Percentiles rank a stretch among this genome's conserved stretches.
phyloP scores from a whole-genome alignment of 2,888 invertebrate species.

The Tetanocera ferruginea region DNA sequence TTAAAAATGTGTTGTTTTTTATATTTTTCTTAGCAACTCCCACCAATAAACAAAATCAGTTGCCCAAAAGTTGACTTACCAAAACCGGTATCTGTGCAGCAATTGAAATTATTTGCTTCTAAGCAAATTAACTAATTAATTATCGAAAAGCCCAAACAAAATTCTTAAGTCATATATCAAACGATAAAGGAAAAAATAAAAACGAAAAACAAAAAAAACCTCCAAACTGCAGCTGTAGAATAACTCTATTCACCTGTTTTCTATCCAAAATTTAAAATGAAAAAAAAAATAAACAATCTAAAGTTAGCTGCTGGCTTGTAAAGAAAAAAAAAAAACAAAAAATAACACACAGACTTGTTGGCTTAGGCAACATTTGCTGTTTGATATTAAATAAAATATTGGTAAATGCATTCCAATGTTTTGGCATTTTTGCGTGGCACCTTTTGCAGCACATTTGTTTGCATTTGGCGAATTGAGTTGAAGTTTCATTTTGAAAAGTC shows the following conservation, averaged over 20 bases:
- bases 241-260: constrained; percentile 30
- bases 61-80: background rate
- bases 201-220: background rate
- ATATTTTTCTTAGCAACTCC: no score
- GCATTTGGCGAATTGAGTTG: constrained; percentile 54
- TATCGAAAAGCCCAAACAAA: constrained; percentile 52
- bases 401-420: constrained; percentile 43
- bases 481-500: constrained; percentile 54
- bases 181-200: constrained; percentile 33
- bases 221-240: constrained; percentile 8
- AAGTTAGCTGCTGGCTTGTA: background rate
- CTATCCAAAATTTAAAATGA: background rate
- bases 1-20: no score
- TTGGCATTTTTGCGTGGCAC: constrained; percentile 55
- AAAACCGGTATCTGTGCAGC: constrained; percentile 1
- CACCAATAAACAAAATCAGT: background rate
- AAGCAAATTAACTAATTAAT: constrained; percentile 57
- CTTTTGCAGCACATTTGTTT: constrained; percentile 43
- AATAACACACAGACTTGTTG: background rate
- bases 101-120: constrained; percentile 3
- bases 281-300: background rate
- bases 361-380: constrained; percentile 21
- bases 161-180: constrained; percentile 30
- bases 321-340: background rate
- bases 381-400: constrained; percentile 31